Base-by-base conservation (phyloP, 2,888 invertebrate species). In the Agriopis aurantiaria region DNA sequence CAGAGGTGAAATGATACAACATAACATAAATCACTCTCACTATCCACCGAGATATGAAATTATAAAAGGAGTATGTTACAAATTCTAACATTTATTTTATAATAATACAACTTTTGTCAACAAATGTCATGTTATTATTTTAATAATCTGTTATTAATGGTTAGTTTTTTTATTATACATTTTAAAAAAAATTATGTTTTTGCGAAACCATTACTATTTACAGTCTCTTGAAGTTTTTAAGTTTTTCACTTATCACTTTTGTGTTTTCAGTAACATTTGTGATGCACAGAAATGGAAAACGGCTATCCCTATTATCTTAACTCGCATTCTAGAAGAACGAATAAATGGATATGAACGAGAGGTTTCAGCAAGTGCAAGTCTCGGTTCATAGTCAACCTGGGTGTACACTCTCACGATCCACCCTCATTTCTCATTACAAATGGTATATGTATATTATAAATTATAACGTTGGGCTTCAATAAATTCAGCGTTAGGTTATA, bases 371-470 rank as follows among this genome's bases (percentile, higher is more conserved):
- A 43, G 33, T 43, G 43, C 49, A 49, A 49, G 8, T 57, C 43
- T 45, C 57, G 57, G 14, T 17, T 8, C 80, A 64, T 67, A 17
- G 75, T 40, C 56, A 80, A 33, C 55, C 49, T 7, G n/a, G 14
- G 8, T 49, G 49, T 49, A 49, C 8, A 49, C 49, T 49, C 49
- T 6, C 49, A 49, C 14, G 49, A 49, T n/a, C 49, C 49, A 7
- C 49, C 14, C 7, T 14, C 7, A 3, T 49, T 8, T 49, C 14
- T 14, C n/a, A 14, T 49, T 49, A 14, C 14, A 14, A 49, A 14
- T 14, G 49, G 49, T 14, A 14, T 49, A 14, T 49, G 14, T 49
- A 14, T 49, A 49, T 49, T 14, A n/a, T 3, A 49, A 14, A 49
- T 49, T 49, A 8, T 49, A 49, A 49, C 14, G 0, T 49, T n/a